Evolutionary conservation across 2,113 vertebrate genomes (phyloP), one percentile per base, ranked within the genome.

Genomic region (Nansenia antarctica): DNA sequence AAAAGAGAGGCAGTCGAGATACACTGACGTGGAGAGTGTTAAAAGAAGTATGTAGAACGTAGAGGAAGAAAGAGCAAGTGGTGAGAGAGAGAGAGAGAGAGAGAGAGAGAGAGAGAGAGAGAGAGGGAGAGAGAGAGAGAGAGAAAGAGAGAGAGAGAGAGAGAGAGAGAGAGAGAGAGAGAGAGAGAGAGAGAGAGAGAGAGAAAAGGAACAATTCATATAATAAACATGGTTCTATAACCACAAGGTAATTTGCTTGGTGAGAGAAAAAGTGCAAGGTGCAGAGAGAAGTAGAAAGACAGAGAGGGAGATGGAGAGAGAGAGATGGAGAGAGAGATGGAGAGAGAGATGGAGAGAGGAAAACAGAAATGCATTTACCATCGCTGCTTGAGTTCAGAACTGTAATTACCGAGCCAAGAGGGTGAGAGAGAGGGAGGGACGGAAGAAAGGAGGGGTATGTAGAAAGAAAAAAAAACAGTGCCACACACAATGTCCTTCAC

Each of bases 221-320:
- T 88, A 91, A 89, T 90, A 90, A 92, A 90, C 85, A 90, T 49
- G 81, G 92, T 89, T 86, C 90, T 90, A 92, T 90, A 91, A 92
- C 90, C 77, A 72, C 84, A 80, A 84, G 85, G 85, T 90, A 88
- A 92, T 92, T 92, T 90, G 86, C 88, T 84, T 89, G 82, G 89
- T 85, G 85, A 85, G 85, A 86, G 86, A n/a, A n/a, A n/a, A n/a
- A n/a, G n/a, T n/a, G n/a, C n/a, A n/a, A 75, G 78, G 82, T 68
- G 74, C 80, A 81, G 85, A 85, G 85, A 86, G 86, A 65, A 54
- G 53, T 53, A 24, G 53, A 65, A 53, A 55, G 61, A 60, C 24
- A 29, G 65, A 63, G 58, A 83, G 82, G 79, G 54, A 77, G 86
- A n/a, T n/a, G n/a, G 80, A 87, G 54, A 57, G 74, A 74, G 80